Evolutionary conservation across 2,888 invertebrate species (phyloP).

Genomic region (Phyllotreta striolata): DNA sequence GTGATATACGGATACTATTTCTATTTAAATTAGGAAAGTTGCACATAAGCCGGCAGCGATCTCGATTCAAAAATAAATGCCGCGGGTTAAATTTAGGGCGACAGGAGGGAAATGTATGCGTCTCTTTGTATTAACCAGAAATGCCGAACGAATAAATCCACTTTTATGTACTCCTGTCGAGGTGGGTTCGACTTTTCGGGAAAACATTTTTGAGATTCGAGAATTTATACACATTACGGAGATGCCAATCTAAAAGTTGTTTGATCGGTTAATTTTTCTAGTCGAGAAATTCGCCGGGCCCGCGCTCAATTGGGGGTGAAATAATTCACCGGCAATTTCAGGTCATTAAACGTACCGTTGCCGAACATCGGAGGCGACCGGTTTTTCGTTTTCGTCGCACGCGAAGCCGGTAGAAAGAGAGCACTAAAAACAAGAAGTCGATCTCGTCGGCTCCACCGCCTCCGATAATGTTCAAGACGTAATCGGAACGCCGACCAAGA

Average conservation of each 20-base stretch:
- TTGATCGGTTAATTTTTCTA: too few species aligned
- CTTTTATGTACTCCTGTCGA: too few species aligned
- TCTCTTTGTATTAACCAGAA: too few species aligned
- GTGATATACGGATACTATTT: slow-evolving; percentile 37
- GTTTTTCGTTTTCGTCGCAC: slow-evolving; percentile 4
- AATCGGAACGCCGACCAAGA: slow-evolving; percentile 44
- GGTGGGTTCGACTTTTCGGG: too few species aligned
- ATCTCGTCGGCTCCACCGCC: slow-evolving; percentile 31
- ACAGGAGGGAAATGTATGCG: too few species aligned
- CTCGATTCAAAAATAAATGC: slow-evolving; percentile 13
- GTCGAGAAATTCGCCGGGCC: too few species aligned
- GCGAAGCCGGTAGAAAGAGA: slow-evolving; percentile 11
- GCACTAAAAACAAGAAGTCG: slow-evolving; percentile 33
- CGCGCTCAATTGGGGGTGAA: background rate
- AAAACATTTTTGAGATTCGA: too few species aligned
- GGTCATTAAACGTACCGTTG: slow-evolving; percentile 9
- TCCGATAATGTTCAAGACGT: slow-evolving; percentile 32
- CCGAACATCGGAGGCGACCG: background rate
- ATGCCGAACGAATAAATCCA: too few species aligned
- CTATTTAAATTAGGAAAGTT: slow-evolving; percentile 30
- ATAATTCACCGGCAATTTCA: slow-evolving; percentile 6
- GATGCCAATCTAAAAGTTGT: too few species aligned
- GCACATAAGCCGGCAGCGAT: background rate
- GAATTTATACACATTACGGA: too few species aligned
- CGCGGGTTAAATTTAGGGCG: background rate